Evolutionary conservation across 1,140 invertebrate species (phyloP), one percentile per base, ranked within the genome.

Genomic region (Solenopsis fugax): DNA sequence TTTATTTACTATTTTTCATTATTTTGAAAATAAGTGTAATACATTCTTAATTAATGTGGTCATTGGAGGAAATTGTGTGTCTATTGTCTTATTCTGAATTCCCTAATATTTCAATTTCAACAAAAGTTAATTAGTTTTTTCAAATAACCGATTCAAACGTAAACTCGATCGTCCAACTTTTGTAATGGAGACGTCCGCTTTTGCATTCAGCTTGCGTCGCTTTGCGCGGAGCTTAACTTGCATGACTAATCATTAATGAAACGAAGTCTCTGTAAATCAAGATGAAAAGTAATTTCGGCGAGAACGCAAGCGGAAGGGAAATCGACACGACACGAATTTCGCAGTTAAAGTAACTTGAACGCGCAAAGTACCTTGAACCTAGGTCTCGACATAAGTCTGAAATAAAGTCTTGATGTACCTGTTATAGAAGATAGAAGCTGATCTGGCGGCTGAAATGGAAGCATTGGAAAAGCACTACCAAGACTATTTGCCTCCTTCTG

Each of bases 401-500:
- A 93, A 89, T 88, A 77, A 56, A 89, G 72, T 88, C 85, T 92
- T 94, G 69, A 92, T 84, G 72, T 93, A 92, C 90, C 90, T 95
- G 92, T 94, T 94, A 87, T 95, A 95, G 95, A 94, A 93, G 90
- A 92, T 95, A 92, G 94, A 95, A 91, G 91, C 93, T 87, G 94
- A 93, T 87, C 93, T 95, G 93, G 92, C 93, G 87, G 87, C 91
- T 87, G 92, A 95, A 93, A 93, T 93, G 93, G 94, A 94, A 88
- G 92, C 92, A 88, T 94, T 95, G 95, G 94, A 95, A 92, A 90
- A 91, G 84, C 92, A 91, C 65, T 95, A 95, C 88, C 92, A 92
- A 88, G 94, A 93, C 90, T 93, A 93, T 93, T 93, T 95, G 71
- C 93, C 93, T 84, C 58, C 67, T 82, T 93, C 93, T 76, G 91